Percentiles rank a stretch among this genome's conserved stretches.
These are phyloP conservation scores for Trichogramma pretiosum DNA, from an alignment of 1,140 invertebrate species.

Conservation along the genomic window DNA sequence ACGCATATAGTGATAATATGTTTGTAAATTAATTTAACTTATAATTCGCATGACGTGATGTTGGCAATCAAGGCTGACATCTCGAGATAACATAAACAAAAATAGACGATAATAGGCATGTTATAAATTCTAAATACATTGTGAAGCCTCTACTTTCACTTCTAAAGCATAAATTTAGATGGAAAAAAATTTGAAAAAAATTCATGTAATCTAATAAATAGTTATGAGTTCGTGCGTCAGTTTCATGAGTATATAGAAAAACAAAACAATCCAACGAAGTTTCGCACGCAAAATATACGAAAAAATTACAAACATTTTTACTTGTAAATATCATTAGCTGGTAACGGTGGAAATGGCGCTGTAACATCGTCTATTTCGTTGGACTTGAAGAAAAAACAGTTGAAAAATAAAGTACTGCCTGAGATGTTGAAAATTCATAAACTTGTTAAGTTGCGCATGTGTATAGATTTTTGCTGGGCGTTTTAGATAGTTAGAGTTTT, in stretches of 20 bases:
- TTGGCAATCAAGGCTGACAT: too few species aligned
- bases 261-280: slow-evolving; percentile 9
- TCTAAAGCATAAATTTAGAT: slow-evolving; percentile 8
- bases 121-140: slow-evolving; percentile 13
- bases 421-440: too few species aligned
- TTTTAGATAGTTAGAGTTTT: slow-evolving; percentile 6
- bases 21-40: too few species aligned
- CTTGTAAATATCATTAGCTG: too few species aligned
- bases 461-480: neutral
- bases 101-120: too few species aligned
- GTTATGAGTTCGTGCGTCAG: slow-evolving; percentile 8
- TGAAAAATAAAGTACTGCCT: too few species aligned
- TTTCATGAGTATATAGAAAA: neutral
- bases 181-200: slow-evolving; percentile 7
- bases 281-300: neutral
- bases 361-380: too few species aligned
- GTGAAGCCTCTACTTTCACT: neutral
- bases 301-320: slow-evolving; percentile 11
- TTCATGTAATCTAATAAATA: neutral
- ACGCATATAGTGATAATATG: too few species aligned
- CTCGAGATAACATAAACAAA: too few species aligned
- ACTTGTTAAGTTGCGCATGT: slow-evolving; percentile 5
- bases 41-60: too few species aligned
- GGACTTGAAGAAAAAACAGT: too few species aligned
- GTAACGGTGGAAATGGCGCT: too few species aligned